Conservation (phyloP, 2,797 vertebrate genomes). For the Sternotherus odoratus region DNA sequence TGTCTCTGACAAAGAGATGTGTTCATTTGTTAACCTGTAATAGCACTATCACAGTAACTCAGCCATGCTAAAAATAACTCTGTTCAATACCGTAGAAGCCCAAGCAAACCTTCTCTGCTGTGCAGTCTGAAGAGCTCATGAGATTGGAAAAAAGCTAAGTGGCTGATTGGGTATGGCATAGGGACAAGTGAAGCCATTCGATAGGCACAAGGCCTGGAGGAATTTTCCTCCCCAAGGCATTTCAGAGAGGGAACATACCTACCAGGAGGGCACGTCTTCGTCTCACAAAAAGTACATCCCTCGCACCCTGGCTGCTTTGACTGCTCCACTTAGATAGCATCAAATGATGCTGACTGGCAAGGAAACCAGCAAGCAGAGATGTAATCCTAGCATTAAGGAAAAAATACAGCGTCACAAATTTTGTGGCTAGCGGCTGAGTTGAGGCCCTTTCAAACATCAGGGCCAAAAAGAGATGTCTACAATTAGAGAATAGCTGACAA, state of each 20-base stretch:
- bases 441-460: conserved; percentile 36
- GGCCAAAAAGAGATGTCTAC: conserved; percentile 43
- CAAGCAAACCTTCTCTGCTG: background rate
- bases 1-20: conserved; percentile 31
- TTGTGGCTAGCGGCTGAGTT: conserved; percentile 30
- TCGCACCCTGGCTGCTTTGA: background rate
- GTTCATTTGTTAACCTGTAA: conserved; percentile 62
- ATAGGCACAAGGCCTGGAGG: background rate
- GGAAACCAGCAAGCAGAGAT: conserved; percentile 34
- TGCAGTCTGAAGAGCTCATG: background rate
- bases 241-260: background rate
- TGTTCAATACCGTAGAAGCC: conserved; percentile 37
- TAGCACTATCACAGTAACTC: conserved; percentile 46
- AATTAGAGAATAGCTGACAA: conserved; percentile 50
- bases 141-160: background rate
- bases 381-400: background rate
- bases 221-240: background rate
- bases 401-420: background rate
- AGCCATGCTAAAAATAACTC: conserved; percentile 60
- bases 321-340: conserved; percentile 16
- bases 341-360: conserved; percentile 5
- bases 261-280: conserved; percentile 32
- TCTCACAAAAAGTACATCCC: conserved; percentile 3
- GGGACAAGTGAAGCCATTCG: background rate
- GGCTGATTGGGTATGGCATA: background rate